Evolutionary conservation across 2,113 vertebrate genomes (phyloP), one percentile per base, ranked within the genome.

Genomic region (Toxostoma redivivum): DNA sequence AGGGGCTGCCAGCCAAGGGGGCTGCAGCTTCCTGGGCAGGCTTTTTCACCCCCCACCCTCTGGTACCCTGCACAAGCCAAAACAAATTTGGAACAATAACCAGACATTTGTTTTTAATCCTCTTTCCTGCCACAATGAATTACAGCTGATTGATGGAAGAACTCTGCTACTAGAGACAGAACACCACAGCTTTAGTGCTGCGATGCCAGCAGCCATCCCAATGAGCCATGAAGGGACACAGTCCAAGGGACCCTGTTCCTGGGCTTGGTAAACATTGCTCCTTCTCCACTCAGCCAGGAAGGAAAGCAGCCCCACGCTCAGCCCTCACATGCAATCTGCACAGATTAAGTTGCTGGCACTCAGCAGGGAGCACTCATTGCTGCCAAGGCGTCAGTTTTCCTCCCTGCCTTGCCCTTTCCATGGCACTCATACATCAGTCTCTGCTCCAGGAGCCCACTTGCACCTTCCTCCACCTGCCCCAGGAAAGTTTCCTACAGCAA

Each of bases 331-430:
- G 35, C 62, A 57, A 14, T 25, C 74, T 28, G 64, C 76, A 37
- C 35, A 60, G 93, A 93, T 92, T 86, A 83, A 83, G 79, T 40
- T 88, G 51, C 93, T 93, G 82, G 74, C 71, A 17, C 64, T 40
- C 15, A 13, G 79, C 85, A 48, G 53, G 28, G 40, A 70, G 73
- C 8, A 0, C 27, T 67, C n/a, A 21, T 7, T 0, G 0, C 66
- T 70, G 92, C 76, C 88, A 95, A 73, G 69, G 81, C 61, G 60
- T 79, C 14, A 0, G 42, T 71, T 90, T 96, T 91, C 84, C 88
- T 72, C 54, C 57, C 70, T 0, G 4, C 25, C 40, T 70, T 90
- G 74, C 81, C 92, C 81, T 95, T 92, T 91, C 58, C 64, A 6
- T 9, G 28, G 80, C 78, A 70, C 73, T 13, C 51, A 86, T 82